These are phyloP conservation scores for Callyntrura guangdongensis DNA, from an alignment of 2,888 invertebrate genomes.

Conservation along the genomic window DNA sequence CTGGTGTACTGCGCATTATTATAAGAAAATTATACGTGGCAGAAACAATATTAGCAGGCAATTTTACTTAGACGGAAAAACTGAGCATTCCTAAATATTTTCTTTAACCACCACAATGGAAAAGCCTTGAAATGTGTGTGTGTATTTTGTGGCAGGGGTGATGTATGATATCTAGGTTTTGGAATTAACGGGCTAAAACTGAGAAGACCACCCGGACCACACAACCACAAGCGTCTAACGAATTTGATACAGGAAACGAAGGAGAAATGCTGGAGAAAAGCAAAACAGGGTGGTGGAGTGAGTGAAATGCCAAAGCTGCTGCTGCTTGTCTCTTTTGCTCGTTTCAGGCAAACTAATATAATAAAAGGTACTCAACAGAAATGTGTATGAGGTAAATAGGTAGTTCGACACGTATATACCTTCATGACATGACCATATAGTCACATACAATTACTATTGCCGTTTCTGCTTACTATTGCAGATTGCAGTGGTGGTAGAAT, in stretches of 20 bases:
- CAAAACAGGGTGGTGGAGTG: conserved; percentile 19
- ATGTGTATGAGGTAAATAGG: too few species aligned
- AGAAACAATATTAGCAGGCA: background rate
- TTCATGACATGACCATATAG: background rate
- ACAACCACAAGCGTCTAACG: conserved; percentile 75
- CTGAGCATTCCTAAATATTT: conserved; percentile 30
- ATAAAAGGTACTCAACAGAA: too few species aligned
- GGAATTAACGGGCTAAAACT: conserved; percentile 72
- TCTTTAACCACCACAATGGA: conserved; percentile 50
- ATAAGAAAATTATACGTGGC: conserved; percentile 2
- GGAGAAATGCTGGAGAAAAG: conserved; percentile 44
- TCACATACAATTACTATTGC: background rate
- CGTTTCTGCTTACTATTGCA: conserved; percentile 4
- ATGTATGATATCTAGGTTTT: conserved; percentile 72
- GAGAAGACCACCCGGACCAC: conserved; percentile 72
- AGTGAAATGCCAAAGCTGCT: conserved; percentile 57
- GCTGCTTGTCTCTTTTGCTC: conserved; percentile 25
- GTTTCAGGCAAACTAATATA: background rate
- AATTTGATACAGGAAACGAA: conserved; percentile 75
- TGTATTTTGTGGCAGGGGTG: conserved; percentile 62
- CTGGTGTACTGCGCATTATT: background rate
- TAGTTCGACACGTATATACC: background rate
- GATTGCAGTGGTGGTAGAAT: too few species aligned
- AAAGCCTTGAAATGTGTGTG: conserved; percentile 42
- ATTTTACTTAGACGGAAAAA: conserved; percentile 31